These are phyloP conservation scores for Eospalax fontanierii DNA, from an alignment of 2,797 vertebrate genomes.

Conservation along the genomic window DNA sequence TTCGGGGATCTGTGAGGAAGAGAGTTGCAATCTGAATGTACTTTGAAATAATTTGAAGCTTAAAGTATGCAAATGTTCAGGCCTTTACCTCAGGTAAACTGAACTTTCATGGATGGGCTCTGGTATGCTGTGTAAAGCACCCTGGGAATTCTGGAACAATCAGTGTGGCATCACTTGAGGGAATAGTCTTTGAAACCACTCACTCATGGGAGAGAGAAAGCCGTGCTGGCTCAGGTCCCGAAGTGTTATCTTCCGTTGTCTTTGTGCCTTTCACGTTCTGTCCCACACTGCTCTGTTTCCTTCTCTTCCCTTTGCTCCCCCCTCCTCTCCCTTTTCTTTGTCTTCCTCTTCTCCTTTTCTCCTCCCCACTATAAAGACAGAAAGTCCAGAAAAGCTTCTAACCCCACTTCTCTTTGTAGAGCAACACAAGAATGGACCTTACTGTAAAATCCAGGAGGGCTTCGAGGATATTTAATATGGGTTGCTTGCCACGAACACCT, in stretches of 20 bases:
- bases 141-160: not conserved
- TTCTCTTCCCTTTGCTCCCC: not conserved
- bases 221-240: not conserved
- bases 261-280: not conserved
- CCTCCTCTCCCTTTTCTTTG: not conserved
- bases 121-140: not conserved
- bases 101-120: not conserved
- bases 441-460: not conserved
- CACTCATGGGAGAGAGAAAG: not conserved
- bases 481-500: not conserved
- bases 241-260: not conserved
- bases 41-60: conserved; percentile 28
- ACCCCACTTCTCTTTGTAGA: not conserved
- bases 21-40: not conserved
- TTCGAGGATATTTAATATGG: not conserved
- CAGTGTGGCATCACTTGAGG: not conserved
- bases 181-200: not conserved
- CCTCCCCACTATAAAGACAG: not conserved
- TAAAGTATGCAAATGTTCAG: not conserved
- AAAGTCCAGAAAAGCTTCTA: not conserved
- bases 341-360: not conserved
- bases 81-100: not conserved
- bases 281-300: not conserved
- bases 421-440: not conserved
- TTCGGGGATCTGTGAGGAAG: conserved; percentile 23